Evolutionary conservation across 2,888 invertebrate species (phyloP), one percentile per base, ranked within the genome.

Genomic region (Pedicia rivosa): DNA sequence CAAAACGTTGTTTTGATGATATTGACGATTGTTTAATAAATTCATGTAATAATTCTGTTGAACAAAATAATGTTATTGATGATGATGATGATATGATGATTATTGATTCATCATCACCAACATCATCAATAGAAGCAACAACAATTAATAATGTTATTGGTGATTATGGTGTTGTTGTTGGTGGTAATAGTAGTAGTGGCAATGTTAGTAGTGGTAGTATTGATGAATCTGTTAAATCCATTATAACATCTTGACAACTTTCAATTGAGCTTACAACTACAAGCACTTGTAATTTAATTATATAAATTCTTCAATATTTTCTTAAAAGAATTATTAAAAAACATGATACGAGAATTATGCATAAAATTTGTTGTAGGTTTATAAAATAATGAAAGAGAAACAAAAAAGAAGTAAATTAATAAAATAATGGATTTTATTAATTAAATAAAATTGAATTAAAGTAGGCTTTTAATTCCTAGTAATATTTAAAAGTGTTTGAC

Each of bases 221-320:
- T 29, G 67, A 67, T 43, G 66, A 66, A 48, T 65, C 67, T 20
- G 66, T 68, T 24, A 63, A 66, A 44, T 67, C 68, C 40, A 68
- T 68, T 45, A 58, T 67, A 51, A 62, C 61, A 35, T 64, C 63
- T 52, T 63, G 63, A 63, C 62, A 55, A 42, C 40, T 43, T 43
- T 42, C 42, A 20, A 44, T 44, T 36, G 45, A 44, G 40, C 43
- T 46, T 36, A 42, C 43, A 37, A 42, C 46, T 28, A 42, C 42
- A 20, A 8, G 5, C 8, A 30, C 30, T 30, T 17, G 30, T 16
- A 17, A 24, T 16, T 30, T 30, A 12, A 26, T 26, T 28, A 9
- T 28, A n/a, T 30, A 30, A 28, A 28, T 14, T 2, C 20, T 20
- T 20, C 20, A 6, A 20, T 20, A 20, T 20, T 20, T n/a, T n/a